These are phyloP conservation scores for Diarsia dahlii DNA, from an alignment of 2,888 invertebrate genomes.

Conservation along the genomic window DNA sequence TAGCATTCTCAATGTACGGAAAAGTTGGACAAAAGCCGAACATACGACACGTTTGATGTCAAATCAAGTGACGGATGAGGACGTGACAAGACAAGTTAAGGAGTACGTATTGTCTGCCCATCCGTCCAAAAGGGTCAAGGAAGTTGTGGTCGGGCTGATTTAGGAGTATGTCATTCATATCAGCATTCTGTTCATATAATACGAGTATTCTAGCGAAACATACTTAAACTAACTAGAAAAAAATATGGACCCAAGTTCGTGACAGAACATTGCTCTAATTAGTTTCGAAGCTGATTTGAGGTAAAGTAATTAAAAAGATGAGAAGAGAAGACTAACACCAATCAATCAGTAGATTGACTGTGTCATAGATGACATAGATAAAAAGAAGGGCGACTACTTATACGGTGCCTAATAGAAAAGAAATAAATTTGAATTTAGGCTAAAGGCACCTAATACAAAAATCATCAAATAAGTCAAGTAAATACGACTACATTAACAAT, in stretches of 20 bases:
- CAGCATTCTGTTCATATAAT: background rate
- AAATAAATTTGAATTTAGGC: background rate
- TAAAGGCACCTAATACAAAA: background rate
- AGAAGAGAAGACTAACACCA: background rate
- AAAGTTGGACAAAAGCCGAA: slow-evolving; percentile 20
- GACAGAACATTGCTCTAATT: background rate
- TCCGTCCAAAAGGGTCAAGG: background rate
- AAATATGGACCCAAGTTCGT: too few relatives aligned
- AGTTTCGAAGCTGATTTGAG: background rate
- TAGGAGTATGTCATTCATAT: slow-evolving; percentile 6
- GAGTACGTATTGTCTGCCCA: slow-evolving; percentile 13
- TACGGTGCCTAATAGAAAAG: background rate
- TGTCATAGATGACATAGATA: background rate
- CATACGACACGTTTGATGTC: slow-evolving; percentile 24
- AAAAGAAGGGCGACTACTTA: background rate
- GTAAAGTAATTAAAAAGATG: background rate
- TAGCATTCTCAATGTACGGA: slow-evolving; percentile 3
- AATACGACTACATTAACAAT: background rate
- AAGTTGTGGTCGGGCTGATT: slow-evolving; percentile 15
- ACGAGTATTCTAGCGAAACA: background rate
- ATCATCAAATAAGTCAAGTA: background rate
- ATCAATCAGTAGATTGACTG: background rate
- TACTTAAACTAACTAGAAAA: background rate
- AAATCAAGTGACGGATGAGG: slow-evolving; percentile 13
- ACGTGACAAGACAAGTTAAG: slow-evolving; percentile 6